Percentiles rank a stretch among this genome's conserved stretches.
These are phyloP conservation scores for Callorhinus ursinus DNA, from an alignment of 2,113 vertebrate genomes.

Conservation along the genomic window DNA sequence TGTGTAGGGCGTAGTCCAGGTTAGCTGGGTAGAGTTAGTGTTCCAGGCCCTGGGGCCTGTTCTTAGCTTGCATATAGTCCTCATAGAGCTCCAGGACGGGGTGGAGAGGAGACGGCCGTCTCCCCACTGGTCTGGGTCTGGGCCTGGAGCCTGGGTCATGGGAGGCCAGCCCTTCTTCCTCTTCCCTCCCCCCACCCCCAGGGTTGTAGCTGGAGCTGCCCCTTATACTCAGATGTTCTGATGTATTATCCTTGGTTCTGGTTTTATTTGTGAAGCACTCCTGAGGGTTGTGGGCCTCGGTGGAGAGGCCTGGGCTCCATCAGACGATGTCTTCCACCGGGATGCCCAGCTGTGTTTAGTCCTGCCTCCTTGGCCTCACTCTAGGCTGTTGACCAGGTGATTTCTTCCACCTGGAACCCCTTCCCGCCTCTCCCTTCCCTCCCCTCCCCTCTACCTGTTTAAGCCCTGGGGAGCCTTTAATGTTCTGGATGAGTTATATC, in stretches of 20 bases:
- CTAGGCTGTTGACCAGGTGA: not conserved
- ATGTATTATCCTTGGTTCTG: slow-evolving; percentile 38
- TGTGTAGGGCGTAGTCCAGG: slow-evolving; percentile 84
- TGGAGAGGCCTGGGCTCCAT: not conserved
- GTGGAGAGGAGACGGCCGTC: slow-evolving; percentile 22
- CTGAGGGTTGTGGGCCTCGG: not conserved
- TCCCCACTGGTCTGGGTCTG: slow-evolving; percentile 49
- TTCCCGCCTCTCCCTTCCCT: not conserved
- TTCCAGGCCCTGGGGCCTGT: slow-evolving; percentile 27
- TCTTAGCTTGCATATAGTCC: slow-evolving; percentile 76
- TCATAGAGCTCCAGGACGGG: slow-evolving; percentile 61
- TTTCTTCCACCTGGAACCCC: not conserved
- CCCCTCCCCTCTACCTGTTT: not conserved
- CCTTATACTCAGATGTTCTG: slow-evolving; percentile 28
- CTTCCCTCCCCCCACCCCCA: not conserved
- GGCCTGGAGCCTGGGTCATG: not conserved
- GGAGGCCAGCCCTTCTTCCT: not conserved
- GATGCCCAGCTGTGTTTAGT: not conserved
- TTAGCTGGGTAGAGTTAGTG: slow-evolving; percentile 85
- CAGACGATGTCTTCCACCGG: not conserved
- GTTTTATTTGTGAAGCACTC: slow-evolving; percentile 42
- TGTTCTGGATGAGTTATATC: not conserved
- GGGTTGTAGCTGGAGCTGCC: slow-evolving; percentile 48
- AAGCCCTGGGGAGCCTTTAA: slow-evolving; percentile 2
- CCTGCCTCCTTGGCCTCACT: not conserved